phyloP scores from a whole-genome alignment of 1,140 invertebrate genomes.

The Neocloeon triangulifer region DNA sequence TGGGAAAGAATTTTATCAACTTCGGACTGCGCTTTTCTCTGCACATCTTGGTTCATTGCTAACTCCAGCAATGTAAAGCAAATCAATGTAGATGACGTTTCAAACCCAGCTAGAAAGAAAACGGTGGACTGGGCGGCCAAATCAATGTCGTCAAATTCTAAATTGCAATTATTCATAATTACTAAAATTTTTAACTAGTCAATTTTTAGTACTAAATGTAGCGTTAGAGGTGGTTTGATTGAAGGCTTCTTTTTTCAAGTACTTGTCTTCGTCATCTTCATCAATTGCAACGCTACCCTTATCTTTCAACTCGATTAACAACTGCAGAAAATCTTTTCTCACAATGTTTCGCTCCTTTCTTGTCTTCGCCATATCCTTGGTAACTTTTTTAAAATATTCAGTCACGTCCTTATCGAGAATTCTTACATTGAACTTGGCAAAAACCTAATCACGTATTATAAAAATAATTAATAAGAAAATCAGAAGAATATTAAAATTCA shows the following conservation, averaged over 20 bases:
- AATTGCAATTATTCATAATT: no score
- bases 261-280: background rate
- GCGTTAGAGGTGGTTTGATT: no score
- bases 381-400: background rate
- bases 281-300: conserved; percentile 3
- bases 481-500: no score
- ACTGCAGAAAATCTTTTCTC: conserved; percentile 7
- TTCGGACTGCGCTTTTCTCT: conserved; percentile 28
- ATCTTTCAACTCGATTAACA: conserved; percentile 6
- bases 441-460: no score
- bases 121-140: conserved; percentile 18
- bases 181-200: no score
- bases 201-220: no score
- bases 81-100: conserved; percentile 30
- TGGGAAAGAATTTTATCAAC: conserved; percentile 17
- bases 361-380: conserved; percentile 5
- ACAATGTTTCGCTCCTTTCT: conserved; percentile 5
- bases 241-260: no score
- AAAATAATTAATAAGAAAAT: no score
- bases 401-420: conserved; percentile 5
- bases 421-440: conserved; percentile 4
- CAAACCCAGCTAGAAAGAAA: conserved; percentile 35
- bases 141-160: conserved; percentile 7
- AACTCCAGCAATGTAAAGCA: conserved; percentile 24
- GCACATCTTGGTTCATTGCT: conserved; percentile 26